A percentile compares a stretch with the other conserved stretches of the same genome.
Conservation (phyloP, 2,888 invertebrate species). For the Dendrolimus houi region DNA sequence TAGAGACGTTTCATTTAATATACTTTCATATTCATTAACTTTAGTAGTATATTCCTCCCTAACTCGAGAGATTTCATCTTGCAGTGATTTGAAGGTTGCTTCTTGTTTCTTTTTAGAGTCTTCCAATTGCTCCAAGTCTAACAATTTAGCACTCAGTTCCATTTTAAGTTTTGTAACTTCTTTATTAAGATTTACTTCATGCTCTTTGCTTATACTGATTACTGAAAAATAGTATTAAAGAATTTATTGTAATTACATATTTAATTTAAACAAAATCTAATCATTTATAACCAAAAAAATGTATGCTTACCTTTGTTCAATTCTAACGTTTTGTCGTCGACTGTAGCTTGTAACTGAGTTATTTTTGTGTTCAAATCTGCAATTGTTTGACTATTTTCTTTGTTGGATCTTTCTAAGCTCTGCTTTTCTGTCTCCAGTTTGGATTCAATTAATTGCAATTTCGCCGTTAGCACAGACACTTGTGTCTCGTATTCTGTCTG, state of each 20-base stretch:
- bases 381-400: slow-evolving; percentile 64
- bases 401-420: slow-evolving; percentile 60
- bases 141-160: slow-evolving; percentile 73
- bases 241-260: background rate
- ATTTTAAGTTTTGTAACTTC: slow-evolving; percentile 71
- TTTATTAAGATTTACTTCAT: slow-evolving; percentile 65
- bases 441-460: slow-evolving; percentile 71
- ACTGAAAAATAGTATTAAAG: slow-evolving; percentile 36
- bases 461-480: slow-evolving; percentile 69
- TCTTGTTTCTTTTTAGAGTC: slow-evolving; percentile 62
- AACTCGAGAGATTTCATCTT: slow-evolving; percentile 51
- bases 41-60: slow-evolving; percentile 57
- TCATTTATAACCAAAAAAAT: background rate
- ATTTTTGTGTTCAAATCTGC: slow-evolving; percentile 65
- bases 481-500: slow-evolving; percentile 78
- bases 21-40: slow-evolving; percentile 63
- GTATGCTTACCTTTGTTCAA: slow-evolving; percentile 61
- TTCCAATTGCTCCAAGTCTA: slow-evolving; percentile 69
- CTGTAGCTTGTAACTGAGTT: slow-evolving; percentile 60
- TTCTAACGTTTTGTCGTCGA: slow-evolving; percentile 70
- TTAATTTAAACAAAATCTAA: too few relatives aligned
- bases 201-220: slow-evolving; percentile 61
- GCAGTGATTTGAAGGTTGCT: slow-evolving; percentile 40
- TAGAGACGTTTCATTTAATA: slow-evolving; percentile 57
- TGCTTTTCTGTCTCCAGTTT: slow-evolving; percentile 64